Conservation (phyloP, 2,797 vertebrate species). For the Sandelia bainsii region DNA sequence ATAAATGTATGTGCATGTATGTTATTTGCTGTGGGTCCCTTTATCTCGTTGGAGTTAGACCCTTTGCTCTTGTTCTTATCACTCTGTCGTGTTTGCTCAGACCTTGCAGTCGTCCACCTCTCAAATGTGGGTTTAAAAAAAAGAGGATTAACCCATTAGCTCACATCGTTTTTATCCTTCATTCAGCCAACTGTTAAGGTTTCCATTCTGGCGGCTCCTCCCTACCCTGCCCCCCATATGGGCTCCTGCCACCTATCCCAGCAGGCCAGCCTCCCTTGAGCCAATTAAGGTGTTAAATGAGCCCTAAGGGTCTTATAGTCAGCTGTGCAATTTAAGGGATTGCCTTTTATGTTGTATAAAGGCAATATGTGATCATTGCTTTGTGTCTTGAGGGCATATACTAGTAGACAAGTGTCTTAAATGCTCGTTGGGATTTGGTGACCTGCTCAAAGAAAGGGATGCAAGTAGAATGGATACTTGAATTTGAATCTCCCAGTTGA, state of each 20-base stretch:
- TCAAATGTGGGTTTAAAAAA: constrained; percentile 65
- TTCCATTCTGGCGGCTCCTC: constrained; percentile 21
- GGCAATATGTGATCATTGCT: constrained; percentile 14
- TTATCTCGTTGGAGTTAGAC: constrained; percentile 88
- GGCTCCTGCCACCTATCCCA: constrained; percentile 21
- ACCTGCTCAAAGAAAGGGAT: neutral
- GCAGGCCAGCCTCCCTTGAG: constrained; percentile 42
- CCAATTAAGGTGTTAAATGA: constrained; percentile 62
- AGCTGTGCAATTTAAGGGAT: constrained; percentile 17
- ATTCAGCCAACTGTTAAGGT: constrained; percentile 41
- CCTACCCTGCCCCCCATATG: constrained; percentile 7
- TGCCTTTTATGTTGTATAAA: constrained; percentile 7
- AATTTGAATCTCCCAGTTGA: neutral
- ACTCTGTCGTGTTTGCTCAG: constrained; percentile 80
- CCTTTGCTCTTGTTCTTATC: constrained; percentile 83
- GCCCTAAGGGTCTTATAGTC: constrained; percentile 19
- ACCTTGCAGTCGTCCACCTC: constrained; percentile 76
- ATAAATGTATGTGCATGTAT: constrained; percentile 20
- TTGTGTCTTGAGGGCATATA: neutral
- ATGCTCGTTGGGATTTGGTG: neutral
- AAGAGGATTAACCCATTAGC: constrained; percentile 79
- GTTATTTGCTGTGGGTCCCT: constrained; percentile 51
- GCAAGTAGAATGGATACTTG: neutral
- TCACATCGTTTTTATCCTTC: constrained; percentile 62
- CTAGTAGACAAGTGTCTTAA: neutral